phyloP scores from a whole-genome alignment of 2,888 invertebrate genomes.

The Oeneis ivallda region DNA sequence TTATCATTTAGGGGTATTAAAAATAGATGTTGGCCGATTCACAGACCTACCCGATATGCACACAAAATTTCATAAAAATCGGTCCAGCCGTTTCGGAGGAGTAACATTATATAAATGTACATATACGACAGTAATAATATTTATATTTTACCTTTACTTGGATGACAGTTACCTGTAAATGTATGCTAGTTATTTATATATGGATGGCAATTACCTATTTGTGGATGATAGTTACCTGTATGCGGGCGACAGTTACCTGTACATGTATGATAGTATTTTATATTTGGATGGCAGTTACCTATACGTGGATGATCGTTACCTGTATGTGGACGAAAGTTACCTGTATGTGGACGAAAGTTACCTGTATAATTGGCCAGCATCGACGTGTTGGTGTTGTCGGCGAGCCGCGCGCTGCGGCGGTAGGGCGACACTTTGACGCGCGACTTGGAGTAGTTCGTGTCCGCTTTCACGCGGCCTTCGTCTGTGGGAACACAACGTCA shows the following conservation, averaged over 20 bases:
- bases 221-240: neutral
- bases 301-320: neutral
- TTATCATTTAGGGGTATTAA: no score
- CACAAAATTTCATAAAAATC: no score
- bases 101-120: no score
- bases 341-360: constrained; percentile 33
- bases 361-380: constrained; percentile 71
- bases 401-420: constrained; percentile 58
- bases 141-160: neutral
- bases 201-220: neutral
- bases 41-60: no score
- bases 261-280: neutral
- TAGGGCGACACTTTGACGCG: constrained; percentile 76
- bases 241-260: neutral
- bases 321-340: neutral
- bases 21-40: no score
- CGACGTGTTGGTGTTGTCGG: constrained; percentile 63
- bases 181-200: neutral
- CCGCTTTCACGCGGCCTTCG: constrained; percentile 59
- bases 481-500: constrained; percentile 48
- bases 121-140: no score
- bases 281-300: neutral
- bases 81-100: no score
- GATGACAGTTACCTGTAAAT: neutral
- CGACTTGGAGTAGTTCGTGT: constrained; percentile 72